phyloP scores from a whole-genome alignment of 2,797 vertebrate species.

The Gymnoscopelus microlampas region DNA sequence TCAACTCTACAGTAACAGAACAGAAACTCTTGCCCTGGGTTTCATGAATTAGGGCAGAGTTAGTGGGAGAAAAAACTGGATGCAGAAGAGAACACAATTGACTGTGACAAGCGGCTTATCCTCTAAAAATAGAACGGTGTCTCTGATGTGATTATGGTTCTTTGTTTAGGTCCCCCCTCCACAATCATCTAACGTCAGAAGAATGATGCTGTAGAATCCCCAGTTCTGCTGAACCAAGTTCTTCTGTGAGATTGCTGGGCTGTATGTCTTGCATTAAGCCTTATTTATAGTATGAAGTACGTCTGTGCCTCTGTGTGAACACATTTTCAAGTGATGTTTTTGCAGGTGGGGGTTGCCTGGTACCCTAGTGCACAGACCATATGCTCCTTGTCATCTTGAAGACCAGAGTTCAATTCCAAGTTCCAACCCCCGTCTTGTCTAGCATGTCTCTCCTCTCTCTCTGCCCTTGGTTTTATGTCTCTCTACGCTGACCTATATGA shows the following conservation, averaged over 20 bases:
- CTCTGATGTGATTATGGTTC: slow-evolving; percentile 50
- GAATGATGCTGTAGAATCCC: slow-evolving; percentile 15
- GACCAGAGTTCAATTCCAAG: no score
- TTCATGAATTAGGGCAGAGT: slow-evolving; percentile 27
- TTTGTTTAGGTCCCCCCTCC: slow-evolving; percentile 39
- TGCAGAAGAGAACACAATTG: slow-evolving; percentile 53
- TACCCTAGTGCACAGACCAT: no score
- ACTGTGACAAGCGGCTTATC: slow-evolving; percentile 46
- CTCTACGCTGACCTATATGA: no score
- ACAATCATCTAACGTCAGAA: neutral
- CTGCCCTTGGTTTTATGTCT: no score
- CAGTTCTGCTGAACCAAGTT: neutral
- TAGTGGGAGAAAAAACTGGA: slow-evolving; percentile 27
- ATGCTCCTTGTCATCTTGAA: no score
- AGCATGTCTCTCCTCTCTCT: no score
- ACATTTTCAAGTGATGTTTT: no score
- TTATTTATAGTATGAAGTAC: neutral
- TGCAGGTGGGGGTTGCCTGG: no score
- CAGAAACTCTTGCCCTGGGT: slow-evolving; percentile 24
- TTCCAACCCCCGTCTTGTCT: no score
- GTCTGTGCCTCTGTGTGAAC: no score
- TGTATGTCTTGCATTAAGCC: neutral
- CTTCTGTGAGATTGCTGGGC: neutral
- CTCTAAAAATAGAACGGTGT: slow-evolving; percentile 54
- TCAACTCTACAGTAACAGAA: slow-evolving; percentile 4